A percentile compares a stretch with the other conserved stretches of the same genome.
phyloP scores from a whole-genome alignment of 1,140 invertebrate species.

The Drosophila baimaii region DNA sequence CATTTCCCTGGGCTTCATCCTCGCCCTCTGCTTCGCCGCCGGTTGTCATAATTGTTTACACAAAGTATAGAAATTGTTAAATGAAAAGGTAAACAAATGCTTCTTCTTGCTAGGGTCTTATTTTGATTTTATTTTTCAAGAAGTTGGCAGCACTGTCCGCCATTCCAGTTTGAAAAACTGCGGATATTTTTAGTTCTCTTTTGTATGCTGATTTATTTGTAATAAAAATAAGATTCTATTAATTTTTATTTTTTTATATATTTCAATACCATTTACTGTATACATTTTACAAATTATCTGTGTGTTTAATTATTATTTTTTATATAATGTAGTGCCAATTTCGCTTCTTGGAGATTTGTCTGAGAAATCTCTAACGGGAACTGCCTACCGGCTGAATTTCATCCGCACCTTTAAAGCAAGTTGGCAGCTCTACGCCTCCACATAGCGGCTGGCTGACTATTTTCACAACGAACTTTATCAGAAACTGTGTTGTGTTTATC shows the following conservation, averaged over 20 bases:
- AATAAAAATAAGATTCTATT: not conserved
- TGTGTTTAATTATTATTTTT: not conserved
- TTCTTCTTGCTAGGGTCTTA: slow-evolving; percentile 36
- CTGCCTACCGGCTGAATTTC: not conserved
- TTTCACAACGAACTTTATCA: slow-evolving; percentile 34
- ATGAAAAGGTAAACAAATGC: slow-evolving; percentile 67
- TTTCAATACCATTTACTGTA: too few species aligned
- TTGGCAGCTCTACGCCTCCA: slow-evolving; percentile 11
- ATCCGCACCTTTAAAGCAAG: not conserved
- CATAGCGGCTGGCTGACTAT: slow-evolving; percentile 23
- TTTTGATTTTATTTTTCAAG: not conserved
- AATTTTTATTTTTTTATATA: not conserved
- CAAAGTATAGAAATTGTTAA: slow-evolving; percentile 21
- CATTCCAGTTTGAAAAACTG: not conserved
- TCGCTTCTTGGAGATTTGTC: not conserved
- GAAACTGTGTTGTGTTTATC: slow-evolving; percentile 32
- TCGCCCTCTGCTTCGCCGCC: slow-evolving; percentile 27
- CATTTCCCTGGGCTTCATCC: slow-evolving; percentile 1
- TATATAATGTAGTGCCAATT: not conserved
- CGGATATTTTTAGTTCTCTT: not conserved
- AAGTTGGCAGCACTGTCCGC: slow-evolving; percentile 4
- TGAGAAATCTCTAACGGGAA: not conserved
- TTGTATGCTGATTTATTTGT: not conserved
- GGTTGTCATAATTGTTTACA: slow-evolving; percentile 59
- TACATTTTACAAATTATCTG: not conserved